Evolutionary conservation across 2,888 invertebrate species (phyloP).

Genomic region (Hoplodrina blanda): DNA sequence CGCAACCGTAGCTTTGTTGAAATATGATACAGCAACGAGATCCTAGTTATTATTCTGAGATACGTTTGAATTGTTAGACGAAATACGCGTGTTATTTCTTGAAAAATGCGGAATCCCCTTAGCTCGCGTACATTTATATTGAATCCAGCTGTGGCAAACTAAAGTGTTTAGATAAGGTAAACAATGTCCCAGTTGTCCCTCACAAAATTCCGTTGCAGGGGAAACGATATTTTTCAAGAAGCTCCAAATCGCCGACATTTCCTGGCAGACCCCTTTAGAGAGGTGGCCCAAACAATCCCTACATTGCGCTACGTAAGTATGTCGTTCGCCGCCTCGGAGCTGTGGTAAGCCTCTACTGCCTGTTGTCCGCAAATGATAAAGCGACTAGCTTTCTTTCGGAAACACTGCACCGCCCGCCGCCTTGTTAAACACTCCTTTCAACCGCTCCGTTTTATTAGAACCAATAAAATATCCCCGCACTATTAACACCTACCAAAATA

Average conservation of each 20-base stretch:
- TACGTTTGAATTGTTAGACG: conserved; percentile 38
- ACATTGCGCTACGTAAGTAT: conserved; percentile 71
- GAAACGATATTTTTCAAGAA: conserved; percentile 78
- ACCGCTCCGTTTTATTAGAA: conserved; percentile 65
- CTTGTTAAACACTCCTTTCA: conserved; percentile 69
- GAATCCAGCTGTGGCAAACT: conserved; percentile 57
- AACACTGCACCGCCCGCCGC: conserved; percentile 67
- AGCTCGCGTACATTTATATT: conserved; percentile 45
- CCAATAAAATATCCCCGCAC: conserved; percentile 67
- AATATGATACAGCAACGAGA: conserved; percentile 34
- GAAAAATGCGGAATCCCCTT: conserved; percentile 41
- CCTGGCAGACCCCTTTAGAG: conserved; percentile 72
- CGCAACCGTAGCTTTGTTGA: conserved; percentile 30
- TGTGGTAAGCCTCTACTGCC: conserved; percentile 79
- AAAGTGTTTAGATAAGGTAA: conserved; percentile 71
- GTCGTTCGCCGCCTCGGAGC: conserved; percentile 75
- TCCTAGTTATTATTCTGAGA: conserved; percentile 36
- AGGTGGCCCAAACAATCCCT: conserved; percentile 74
- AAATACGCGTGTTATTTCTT: conserved; percentile 39
- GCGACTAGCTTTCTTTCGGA: conserved; percentile 78
- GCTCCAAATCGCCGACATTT: conserved; percentile 76
- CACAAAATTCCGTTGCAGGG: conserved; percentile 71
- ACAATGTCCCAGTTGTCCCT: conserved; percentile 69
- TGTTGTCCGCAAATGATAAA: conserved; percentile 87
- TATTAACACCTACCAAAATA: conserved; percentile 54